These are phyloP conservation scores for Capromys pilorides DNA, from an alignment of 2,797 vertebrate species.

Conservation along the genomic window DNA sequence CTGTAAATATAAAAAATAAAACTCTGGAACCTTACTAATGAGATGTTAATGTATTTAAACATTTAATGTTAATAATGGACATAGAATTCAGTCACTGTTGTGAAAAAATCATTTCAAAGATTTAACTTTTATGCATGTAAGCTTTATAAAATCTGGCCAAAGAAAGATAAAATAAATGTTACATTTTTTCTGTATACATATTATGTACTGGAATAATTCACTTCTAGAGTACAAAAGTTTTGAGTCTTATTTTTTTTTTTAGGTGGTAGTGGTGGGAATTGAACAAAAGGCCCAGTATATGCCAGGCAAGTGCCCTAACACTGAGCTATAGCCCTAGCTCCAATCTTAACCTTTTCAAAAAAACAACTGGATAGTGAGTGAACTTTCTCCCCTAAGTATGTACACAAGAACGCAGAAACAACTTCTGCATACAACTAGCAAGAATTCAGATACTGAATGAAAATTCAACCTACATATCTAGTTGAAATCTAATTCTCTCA, in stretches of 20 bases:
- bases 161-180: background rate
- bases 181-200: background rate
- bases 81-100: background rate
- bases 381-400: background rate
- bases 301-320: background rate
- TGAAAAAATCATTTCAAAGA: background rate
- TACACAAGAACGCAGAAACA: background rate
- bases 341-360: constrained; percentile 3
- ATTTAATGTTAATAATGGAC: constrained; percentile 41
- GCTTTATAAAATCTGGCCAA: background rate
- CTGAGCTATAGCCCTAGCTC: background rate
- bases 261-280: background rate
- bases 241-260: background rate
- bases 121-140: background rate
- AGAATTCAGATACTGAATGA: background rate
- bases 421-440: background rate
- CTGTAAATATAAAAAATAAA: constrained; percentile 73
- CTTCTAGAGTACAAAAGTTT: background rate
- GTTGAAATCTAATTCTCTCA: background rate
- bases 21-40: constrained; percentile 45
- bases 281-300: background rate
- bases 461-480: background rate
- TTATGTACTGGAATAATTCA: background rate
- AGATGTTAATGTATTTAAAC: constrained; percentile 71
- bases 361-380: background rate